Conservation (phyloP, 2,888 invertebrate species). For the Sphaerophoria rueppellii region DNA sequence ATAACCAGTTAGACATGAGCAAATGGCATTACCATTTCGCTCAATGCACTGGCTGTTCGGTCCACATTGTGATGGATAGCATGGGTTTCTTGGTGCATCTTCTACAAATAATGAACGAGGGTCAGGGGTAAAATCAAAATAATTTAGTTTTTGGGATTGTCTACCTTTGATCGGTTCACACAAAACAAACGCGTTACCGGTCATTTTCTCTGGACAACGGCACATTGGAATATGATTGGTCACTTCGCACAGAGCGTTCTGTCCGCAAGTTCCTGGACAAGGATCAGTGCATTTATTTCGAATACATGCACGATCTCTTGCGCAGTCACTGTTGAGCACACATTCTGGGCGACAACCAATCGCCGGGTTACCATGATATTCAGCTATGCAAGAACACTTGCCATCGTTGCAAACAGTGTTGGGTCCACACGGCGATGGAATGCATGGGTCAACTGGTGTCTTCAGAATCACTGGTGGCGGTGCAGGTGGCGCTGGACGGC, state of each 20-base stretch:
- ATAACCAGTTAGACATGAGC: constrained; percentile 86
- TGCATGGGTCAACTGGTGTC: constrained; percentile 85
- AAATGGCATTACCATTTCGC: constrained; percentile 85
- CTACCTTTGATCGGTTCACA: constrained; percentile 84
- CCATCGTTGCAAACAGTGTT: constrained; percentile 89
- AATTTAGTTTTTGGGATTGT: too few relatives aligned
- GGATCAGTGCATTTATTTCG: constrained; percentile 92
- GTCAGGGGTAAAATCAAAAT: too few relatives aligned
- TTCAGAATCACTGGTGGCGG: constrained; percentile 53
- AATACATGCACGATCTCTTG: constrained; percentile 89
- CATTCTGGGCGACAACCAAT: constrained; percentile 92
- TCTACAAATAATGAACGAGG: constrained; percentile 30
- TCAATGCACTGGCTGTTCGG: constrained; percentile 87
- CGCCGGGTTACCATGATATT: constrained; percentile 91
- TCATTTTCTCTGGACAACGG: constrained; percentile 86
- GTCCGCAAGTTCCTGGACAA: constrained; percentile 91
- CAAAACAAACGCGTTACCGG: constrained; percentile 88
- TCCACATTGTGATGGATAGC: constrained; percentile 88
- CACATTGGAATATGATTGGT: constrained; percentile 88
- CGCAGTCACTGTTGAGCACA: constrained; percentile 90
- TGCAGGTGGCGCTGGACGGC: constrained; percentile 83
- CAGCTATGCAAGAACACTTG: constrained; percentile 88
- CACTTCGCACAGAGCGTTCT: constrained; percentile 89
- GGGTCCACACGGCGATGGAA: constrained; percentile 90
- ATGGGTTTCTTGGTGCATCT: constrained; percentile 83